phyloP scores from a whole-genome alignment of 2,888 invertebrate species.

The Tenthredo scrophulariae region DNA sequence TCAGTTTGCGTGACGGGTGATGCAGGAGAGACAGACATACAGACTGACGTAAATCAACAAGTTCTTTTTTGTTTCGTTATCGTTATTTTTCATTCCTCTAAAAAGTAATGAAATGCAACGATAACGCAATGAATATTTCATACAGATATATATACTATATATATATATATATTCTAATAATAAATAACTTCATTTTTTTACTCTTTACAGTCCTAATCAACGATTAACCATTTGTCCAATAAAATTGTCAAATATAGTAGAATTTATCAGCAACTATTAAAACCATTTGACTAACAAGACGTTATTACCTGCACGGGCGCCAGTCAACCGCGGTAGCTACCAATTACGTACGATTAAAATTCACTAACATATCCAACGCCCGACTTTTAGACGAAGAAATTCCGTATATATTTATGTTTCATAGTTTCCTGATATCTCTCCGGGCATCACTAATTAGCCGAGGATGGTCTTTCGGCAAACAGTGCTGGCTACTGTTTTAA shows the following conservation, averaged over 20 bases:
- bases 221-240: constrained; percentile 49
- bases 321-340: constrained; percentile 41
- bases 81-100: background rate
- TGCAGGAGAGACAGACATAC: constrained; percentile 15
- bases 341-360: constrained; percentile 51
- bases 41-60: constrained; percentile 32
- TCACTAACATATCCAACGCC: constrained; percentile 33
- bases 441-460: constrained; percentile 78
- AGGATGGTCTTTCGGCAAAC: constrained; percentile 76
- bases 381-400: constrained; percentile 69
- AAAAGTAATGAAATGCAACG: constrained; percentile 22
- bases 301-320: constrained; percentile 10
- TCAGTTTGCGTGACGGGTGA: constrained; percentile 36
- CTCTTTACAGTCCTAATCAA: constrained; percentile 29
- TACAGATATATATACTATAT: background rate
- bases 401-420: constrained; percentile 75
- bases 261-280: constrained; percentile 47
- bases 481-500: constrained; percentile 77
- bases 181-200: constrained; percentile 9
- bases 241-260: constrained; percentile 44
- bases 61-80: constrained; percentile 1
- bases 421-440: constrained; percentile 76
- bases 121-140: constrained; percentile 5
- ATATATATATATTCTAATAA: background rate
- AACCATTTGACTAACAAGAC: constrained; percentile 49